These are phyloP conservation scores for Sclerurus mexicanus DNA, from an alignment of 2,113 vertebrate species.

Conservation along the genomic window DNA sequence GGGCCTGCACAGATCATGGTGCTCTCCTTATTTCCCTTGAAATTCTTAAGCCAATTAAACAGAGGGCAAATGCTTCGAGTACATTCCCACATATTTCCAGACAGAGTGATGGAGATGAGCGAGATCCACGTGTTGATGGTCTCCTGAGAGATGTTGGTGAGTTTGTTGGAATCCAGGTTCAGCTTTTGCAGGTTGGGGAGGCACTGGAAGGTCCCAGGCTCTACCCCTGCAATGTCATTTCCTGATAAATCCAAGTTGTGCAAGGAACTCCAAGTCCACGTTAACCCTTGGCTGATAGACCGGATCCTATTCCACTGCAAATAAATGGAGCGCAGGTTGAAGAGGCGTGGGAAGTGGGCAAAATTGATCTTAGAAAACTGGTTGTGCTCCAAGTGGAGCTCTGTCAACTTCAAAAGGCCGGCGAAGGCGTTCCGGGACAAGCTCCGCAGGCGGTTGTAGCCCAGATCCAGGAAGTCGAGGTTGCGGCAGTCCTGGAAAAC, in stretches of 20 bases:
- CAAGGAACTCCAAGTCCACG: conserved; percentile 97
- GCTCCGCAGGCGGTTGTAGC: conserved; percentile 94
- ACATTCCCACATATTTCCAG: conserved; percentile 96
- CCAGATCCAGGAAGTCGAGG: conserved; percentile 94
- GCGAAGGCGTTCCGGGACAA: conserved; percentile 93
- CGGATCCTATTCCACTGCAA: conserved; percentile 95
- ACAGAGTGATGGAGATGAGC: conserved; percentile 91
- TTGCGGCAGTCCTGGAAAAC: conserved; percentile 97
- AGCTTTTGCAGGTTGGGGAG: conserved; percentile 95
- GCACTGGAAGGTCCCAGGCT: conserved; percentile 90
- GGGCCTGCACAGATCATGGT: conserved; percentile 94
- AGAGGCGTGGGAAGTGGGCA: conserved; percentile 94
- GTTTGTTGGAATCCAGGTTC: conserved; percentile 96
- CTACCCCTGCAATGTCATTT: conserved; percentile 89
- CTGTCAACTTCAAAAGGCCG: conserved; percentile 90
- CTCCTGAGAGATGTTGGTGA: conserved; percentile 93
- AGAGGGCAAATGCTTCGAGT: conserved; percentile 91
- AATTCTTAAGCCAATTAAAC: conserved; percentile 91
- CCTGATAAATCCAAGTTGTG: conserved; percentile 97
- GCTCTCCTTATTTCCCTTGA: conserved; percentile 92
- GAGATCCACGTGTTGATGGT: conserved; percentile 92
- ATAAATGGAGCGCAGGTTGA: conserved; percentile 92
- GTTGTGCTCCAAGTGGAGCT: conserved; percentile 97
- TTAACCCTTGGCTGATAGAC: conserved; percentile 88
- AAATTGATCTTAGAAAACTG: conserved; percentile 98